phyloP scores from a whole-genome alignment of 2,113 vertebrate genomes.

The Fulica atra region DNA sequence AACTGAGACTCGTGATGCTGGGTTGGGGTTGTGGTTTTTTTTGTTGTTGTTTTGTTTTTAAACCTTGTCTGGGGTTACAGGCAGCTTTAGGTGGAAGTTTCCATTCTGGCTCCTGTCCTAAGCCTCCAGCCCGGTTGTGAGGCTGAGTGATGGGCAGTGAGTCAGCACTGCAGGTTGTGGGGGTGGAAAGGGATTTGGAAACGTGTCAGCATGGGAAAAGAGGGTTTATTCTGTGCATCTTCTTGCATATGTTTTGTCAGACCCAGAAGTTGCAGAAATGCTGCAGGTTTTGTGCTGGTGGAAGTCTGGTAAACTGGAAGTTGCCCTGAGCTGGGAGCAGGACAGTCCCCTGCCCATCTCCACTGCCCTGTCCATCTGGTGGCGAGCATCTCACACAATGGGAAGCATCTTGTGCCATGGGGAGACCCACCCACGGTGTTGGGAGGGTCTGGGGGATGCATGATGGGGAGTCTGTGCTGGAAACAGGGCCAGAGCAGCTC shows the following conservation, averaged over 20 bases:
- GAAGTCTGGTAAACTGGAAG: neutral
- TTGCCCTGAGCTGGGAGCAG: neutral
- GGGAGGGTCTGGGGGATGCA: rapidly evolving
- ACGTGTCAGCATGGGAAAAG: rapidly evolving
- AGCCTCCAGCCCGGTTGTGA: neutral
- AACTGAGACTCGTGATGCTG: neutral
- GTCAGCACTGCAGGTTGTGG: neutral
- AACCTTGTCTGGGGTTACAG: neutral
- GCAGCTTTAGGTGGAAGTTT: slow-evolving; percentile 37
- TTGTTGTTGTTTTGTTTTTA: neutral
- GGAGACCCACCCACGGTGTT: neutral
- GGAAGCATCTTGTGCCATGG: neutral
- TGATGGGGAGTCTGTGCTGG: neutral
- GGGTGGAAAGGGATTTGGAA: neutral
- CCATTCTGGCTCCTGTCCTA: slow-evolving; percentile 9
- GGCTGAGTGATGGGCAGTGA: neutral
- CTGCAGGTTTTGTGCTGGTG: neutral
- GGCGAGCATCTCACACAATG: neutral
- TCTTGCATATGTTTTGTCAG: neutral
- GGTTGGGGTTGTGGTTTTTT: neutral
- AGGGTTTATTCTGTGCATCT: neutral
- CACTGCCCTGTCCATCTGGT: neutral
- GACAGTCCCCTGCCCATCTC: neutral
- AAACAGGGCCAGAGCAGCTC: neutral
- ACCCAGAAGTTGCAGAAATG: neutral